Conservation (phyloP, 2,888 invertebrate species). For the Morpho achilles region DNA sequence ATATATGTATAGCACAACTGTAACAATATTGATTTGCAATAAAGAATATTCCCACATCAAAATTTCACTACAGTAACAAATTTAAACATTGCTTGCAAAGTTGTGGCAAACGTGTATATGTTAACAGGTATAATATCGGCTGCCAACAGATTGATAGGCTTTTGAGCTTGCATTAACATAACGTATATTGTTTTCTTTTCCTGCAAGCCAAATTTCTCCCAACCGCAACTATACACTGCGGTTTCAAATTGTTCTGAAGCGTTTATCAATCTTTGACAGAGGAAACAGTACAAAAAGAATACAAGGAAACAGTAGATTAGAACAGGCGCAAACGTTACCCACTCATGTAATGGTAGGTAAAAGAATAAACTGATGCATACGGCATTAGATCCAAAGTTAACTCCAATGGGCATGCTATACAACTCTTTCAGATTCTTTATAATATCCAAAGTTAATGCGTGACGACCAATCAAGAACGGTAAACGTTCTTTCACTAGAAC, state of each 20-base stretch:
- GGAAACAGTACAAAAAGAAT: conserved; percentile 61
- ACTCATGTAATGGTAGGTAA: conserved; percentile 48
- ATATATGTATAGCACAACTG: too few relatives aligned
- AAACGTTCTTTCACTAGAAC: conserved; percentile 39
- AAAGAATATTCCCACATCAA: conserved; percentile 22
- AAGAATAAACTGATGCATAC: conserved; percentile 55
- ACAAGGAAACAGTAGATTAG: conserved; percentile 51
- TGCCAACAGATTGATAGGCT: conserved; percentile 50
- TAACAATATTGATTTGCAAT: too few relatives aligned
- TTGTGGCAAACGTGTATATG: conserved; percentile 61
- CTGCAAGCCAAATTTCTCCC: conserved; percentile 56
- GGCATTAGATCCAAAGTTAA: conserved; percentile 57
- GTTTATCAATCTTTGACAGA: conserved; percentile 56
- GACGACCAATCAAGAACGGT: conserved; percentile 42
- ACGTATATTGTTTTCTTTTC: conserved; percentile 49
- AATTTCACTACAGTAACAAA: conserved; percentile 62
- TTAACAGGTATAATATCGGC: conserved; percentile 65
- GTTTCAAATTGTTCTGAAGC: conserved; percentile 54
- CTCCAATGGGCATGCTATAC: conserved; percentile 57
- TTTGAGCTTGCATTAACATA: conserved; percentile 55
- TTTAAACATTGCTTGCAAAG: conserved; percentile 57
- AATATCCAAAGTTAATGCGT: conserved; percentile 42
- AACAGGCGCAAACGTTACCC: conserved; percentile 51
- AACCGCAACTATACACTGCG: conserved; percentile 60
- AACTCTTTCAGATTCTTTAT: conserved; percentile 45